These are phyloP conservation scores for Grallaria varia DNA, from an alignment of 2,113 vertebrate species.

Conservation along the genomic window DNA sequence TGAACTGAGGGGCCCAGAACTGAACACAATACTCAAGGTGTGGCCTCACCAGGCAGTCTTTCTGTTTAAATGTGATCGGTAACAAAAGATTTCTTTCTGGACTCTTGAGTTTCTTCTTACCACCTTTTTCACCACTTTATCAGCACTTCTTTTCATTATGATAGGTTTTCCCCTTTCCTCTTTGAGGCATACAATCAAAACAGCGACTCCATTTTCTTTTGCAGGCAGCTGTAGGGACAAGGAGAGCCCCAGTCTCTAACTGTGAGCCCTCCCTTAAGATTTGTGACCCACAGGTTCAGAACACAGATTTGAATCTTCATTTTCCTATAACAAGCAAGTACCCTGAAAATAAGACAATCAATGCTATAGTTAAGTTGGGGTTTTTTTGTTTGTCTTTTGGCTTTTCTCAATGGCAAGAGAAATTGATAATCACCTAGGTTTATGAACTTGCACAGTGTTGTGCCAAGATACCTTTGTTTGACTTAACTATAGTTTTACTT, in stretches of 20 bases:
- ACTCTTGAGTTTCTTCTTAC: background rate
- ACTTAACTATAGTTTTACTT: background rate
- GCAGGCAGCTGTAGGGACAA: background rate
- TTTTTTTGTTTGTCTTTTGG: background rate
- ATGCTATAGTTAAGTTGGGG: background rate
- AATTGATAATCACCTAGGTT: background rate
- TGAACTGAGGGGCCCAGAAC: no score
- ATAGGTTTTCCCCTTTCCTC: background rate
- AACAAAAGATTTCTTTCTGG: background rate
- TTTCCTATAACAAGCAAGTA: background rate
- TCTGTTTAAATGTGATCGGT: background rate
- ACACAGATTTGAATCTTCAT: background rate
- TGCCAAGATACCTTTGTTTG: background rate
- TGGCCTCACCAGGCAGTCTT: background rate
- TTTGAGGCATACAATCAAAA: background rate
- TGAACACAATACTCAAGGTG: no score
- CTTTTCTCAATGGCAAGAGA: background rate
- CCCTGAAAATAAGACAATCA: background rate
- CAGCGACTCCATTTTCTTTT: background rate
- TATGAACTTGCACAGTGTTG: background rate
- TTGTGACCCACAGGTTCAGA: background rate
- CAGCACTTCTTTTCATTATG: background rate
- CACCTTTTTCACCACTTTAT: background rate
- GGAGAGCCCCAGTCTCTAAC: accelerated
- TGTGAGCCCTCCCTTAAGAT: background rate